Conservation (phyloP, 2,888 invertebrate species). For the Volucella zonaria region DNA sequence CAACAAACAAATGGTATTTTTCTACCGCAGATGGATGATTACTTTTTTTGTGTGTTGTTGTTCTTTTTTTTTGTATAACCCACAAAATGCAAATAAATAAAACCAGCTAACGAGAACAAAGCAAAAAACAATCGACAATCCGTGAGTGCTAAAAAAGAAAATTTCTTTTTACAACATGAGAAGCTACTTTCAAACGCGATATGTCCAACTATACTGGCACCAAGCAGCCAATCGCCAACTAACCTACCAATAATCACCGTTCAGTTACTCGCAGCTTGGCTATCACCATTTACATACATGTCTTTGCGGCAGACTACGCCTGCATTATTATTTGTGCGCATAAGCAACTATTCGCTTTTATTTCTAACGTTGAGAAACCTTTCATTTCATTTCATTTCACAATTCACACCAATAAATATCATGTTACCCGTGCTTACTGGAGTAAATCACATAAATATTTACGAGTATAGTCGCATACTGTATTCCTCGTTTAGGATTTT, state of each 20-base stretch:
- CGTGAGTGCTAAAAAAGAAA: constrained; percentile 59
- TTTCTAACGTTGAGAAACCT: constrained; percentile 32
- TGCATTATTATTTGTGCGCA: constrained; percentile 52
- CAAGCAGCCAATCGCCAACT: constrained; percentile 26
- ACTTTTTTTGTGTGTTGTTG: constrained; percentile 4
- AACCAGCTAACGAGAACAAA: constrained; percentile 51
- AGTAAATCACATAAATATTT: constrained; percentile 42
- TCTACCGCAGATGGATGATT: constrained; percentile 13
- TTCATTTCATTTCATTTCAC: constrained; percentile 37
- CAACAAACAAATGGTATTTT: constrained; percentile 13
- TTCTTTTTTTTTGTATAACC: constrained; percentile 18
- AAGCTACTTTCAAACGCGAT: constrained; percentile 61
- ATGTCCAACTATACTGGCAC: constrained; percentile 44
- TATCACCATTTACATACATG: constrained; percentile 17
- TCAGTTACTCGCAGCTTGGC: constrained; percentile 32
- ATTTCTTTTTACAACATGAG: constrained; percentile 60
- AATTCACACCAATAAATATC: constrained; percentile 34
- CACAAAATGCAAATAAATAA: constrained; percentile 48
- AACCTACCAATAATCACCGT: constrained; percentile 43
- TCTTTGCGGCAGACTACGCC: constrained; percentile 39
- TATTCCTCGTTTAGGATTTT: constrained; percentile 19
- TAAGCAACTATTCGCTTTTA: constrained; percentile 36
- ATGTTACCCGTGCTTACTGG: constrained; percentile 23
- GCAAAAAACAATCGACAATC: constrained; percentile 50
- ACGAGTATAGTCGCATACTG: neutral